Conservation (phyloP, 2,797 vertebrate genomes). For the Periophthalmus magnuspinnatus region DNA sequence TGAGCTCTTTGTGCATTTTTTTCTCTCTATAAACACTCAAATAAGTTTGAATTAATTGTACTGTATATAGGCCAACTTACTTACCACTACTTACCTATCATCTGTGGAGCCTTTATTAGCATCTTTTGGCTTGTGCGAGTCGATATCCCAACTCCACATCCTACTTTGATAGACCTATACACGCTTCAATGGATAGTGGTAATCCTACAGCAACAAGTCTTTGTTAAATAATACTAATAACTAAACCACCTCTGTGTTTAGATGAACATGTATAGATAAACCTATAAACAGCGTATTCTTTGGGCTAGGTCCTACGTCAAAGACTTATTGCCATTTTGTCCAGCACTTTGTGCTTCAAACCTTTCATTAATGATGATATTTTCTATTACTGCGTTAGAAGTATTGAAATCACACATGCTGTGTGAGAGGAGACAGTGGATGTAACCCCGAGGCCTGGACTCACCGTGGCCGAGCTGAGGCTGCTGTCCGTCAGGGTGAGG, state of each 20-base stretch:
- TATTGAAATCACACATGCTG: not conserved
- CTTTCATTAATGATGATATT: not conserved
- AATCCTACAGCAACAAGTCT: too few relatives aligned
- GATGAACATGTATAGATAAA: too few relatives aligned
- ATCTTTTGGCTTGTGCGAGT: not conserved
- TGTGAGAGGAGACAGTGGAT: not conserved
- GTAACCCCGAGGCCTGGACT: slow-evolving; percentile 54
- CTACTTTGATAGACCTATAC: too few relatives aligned
- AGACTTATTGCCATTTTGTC: too few relatives aligned
- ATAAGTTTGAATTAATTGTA: not conserved
- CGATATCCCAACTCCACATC: not conserved
- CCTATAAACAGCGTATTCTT: too few relatives aligned
- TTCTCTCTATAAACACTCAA: too few relatives aligned
- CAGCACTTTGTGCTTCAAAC: too few relatives aligned
- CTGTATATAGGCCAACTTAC: not conserved
- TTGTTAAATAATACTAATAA: too few relatives aligned
- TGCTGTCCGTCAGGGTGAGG: slow-evolving; percentile 91
- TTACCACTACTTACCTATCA: not conserved
- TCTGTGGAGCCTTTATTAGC: not conserved
- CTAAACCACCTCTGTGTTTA: too few relatives aligned
- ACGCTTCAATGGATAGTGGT: too few relatives aligned
- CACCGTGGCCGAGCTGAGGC: slow-evolving; percentile 94
- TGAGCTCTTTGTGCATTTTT: not conserved
- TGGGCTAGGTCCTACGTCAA: too few relatives aligned
- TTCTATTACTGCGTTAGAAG: not conserved